phyloP scores from a whole-genome alignment of 2,797 vertebrate genomes.

The Natrix natrix region DNA sequence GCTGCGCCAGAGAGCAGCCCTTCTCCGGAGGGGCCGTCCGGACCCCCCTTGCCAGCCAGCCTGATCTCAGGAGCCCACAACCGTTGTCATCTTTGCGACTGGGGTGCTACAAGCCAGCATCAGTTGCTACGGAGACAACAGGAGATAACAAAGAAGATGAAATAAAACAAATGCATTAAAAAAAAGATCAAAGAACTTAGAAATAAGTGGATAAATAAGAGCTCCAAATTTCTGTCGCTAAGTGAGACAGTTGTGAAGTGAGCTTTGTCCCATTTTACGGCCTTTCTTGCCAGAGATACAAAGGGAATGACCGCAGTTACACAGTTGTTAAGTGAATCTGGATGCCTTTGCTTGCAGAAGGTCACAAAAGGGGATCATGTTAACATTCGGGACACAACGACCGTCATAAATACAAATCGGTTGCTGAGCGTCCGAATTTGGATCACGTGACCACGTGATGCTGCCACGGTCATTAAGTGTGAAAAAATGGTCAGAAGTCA shows the following conservation, averaged over 20 bases:
- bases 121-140: neutral
- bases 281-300: no score
- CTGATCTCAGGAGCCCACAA: neutral
- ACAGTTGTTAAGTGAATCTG: no score
- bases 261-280: neutral
- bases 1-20: neutral
- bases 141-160: no score
- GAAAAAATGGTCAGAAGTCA: no score
- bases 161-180: neutral
- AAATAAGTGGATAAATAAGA: no score
- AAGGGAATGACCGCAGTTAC: neutral
- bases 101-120: neutral
- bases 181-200: neutral
- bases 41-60: neutral
- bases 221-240: no score
- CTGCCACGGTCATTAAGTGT: no score
- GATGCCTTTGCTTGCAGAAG: no score
- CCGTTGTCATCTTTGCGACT: neutral
- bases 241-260: neutral
- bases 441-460: no score
- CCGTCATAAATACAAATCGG: neutral
- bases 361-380: no score
- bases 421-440: neutral
- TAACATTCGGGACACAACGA: rapidly evolving
- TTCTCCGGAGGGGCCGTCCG: neutral